A percentile compares a stretch with the other conserved stretches of the same genome.
These are phyloP conservation scores for Drosophila histrio DNA, from an alignment of 2,888 invertebrate species.

Conservation along the genomic window DNA sequence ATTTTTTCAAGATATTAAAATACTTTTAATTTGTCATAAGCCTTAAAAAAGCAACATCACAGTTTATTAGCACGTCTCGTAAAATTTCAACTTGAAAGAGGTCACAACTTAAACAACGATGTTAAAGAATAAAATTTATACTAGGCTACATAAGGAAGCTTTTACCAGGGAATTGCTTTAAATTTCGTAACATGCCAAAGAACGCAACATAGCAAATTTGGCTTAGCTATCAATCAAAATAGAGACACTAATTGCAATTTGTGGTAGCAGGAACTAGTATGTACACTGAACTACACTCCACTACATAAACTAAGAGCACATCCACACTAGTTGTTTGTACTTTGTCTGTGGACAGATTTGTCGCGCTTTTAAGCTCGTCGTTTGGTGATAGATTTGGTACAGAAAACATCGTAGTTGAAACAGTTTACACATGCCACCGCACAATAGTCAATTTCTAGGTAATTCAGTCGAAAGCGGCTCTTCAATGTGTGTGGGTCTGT, in stretches of 20 bases:
- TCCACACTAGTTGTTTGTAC: neutral
- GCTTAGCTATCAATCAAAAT: slow-evolving; percentile 48
- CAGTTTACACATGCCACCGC: slow-evolving; percentile 24
- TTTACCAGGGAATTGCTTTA: neutral
- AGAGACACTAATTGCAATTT: slow-evolving; percentile 57
- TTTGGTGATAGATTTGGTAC: slow-evolving; percentile 10
- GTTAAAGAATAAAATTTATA: neutral
- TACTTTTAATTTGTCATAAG: too few relatives aligned
- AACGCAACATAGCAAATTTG: slow-evolving; percentile 6
- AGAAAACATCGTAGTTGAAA: slow-evolving; percentile 14
- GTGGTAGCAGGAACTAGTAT: slow-evolving; percentile 31
- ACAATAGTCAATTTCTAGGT: slow-evolving; percentile 38
- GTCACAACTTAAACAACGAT: too few relatives aligned
- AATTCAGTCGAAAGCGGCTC: slow-evolving; percentile 33
- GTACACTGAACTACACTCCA: slow-evolving; percentile 17
- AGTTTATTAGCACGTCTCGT: too few relatives aligned
- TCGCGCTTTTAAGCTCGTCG: slow-evolving; percentile 4
- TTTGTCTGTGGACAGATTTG: neutral
- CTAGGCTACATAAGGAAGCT: neutral
- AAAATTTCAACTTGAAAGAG: too few relatives aligned
- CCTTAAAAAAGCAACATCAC: too few relatives aligned
- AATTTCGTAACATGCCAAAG: neutral
- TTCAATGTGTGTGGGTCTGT: neutral
- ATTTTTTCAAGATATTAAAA: too few relatives aligned
- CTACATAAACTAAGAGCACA: neutral